Base-by-base conservation (phyloP, 1,140 invertebrate genomes). In the Diachasmimorpha longicaudata region DNA sequence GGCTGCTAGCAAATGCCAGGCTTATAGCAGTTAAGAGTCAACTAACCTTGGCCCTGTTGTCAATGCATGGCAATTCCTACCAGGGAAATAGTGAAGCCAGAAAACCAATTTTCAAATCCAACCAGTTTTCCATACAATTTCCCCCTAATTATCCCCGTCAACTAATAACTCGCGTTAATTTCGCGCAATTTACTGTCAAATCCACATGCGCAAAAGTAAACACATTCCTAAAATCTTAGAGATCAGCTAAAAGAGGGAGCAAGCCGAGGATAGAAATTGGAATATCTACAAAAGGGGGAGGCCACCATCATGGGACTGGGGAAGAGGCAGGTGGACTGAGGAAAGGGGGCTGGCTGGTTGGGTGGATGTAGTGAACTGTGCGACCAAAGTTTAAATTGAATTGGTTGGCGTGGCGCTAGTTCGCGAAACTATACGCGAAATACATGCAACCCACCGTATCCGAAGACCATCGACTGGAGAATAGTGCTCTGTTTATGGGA, bases 161-260 rank as follows among this genome's bases (percentile, higher is more conserved):
- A 88, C 86, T 89, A 87, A 89, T 89, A 89, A 89, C 87, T 89
- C 87, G 86, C 82, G 83, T 89, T 89, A 88, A 89, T 87, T 88
- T 87, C 87, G 75, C 79, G 80, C 87, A 83, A 89, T 89, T 89
- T 88, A 88, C 81, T 87, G 78, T 77, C 66, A 77, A 76, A 66
- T 80, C 78, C 83, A 83, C 84, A 81, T 85, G 85, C 82, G 84
- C 83, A 39, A 52, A 68, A 71, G 63, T 76, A 72, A 68, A 68
- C 36, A 68, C 25, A 39, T 68, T 37, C 1, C 25, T 68, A 68
- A 63, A 63, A 63, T 23, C 23, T 63, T 63, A 16, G n/a, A 16
- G 14, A 66, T 66, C 13, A 23, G 14, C n/a, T 0, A 39, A 37
- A 39, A 37, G n/a, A 42, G 42, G 37, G 52, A 46, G 42, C 52